Evolutionary conservation across 2,113 vertebrate genomes (phyloP), one percentile per base, ranked within the genome.

Genomic region (Dicentrarchus labrax): DNA sequence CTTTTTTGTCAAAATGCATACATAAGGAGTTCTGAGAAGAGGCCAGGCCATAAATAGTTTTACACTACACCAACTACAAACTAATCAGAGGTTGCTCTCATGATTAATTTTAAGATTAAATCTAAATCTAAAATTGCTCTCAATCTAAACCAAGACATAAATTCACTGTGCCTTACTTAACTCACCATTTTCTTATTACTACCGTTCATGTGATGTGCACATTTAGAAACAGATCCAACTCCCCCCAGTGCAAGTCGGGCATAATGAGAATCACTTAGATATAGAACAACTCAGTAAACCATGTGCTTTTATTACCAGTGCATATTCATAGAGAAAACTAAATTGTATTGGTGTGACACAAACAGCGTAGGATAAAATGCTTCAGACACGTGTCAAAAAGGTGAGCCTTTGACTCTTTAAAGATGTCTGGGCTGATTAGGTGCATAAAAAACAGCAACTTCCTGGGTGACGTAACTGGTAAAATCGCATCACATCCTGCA

Each of bases 261-360:
- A 43, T 11, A 76, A 43, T 47, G 12, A 62, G 8, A 17, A 47
- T 13, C 22, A 75, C 6, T 84, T 7, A 36, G 19, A n/a, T 17
- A 16, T 8, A 66, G 66, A 21, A 64, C 43, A 65, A 16, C 68
- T 92, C 81, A 72, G 82, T 94, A 94, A 96, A 95, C 87, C 90
- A 93, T 96, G 95, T 95, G 95, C 95, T 96, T 96, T 96, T 96
- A 96, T 95, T 96, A 95, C 92, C 92, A 94, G 94, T 96, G 94
- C 93, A 93, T 95, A 94, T 93, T 93, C 65, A 94, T 90, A 93
- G 86, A 95, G 85, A 89, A 91, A 91, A 92, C 78, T 85, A 59
- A 86, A 78, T 72, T 41, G 79, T 83, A 57, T 77, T 83, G 73
- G 76, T 84, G 78, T 81, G 86, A 90, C 72, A 87, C 48, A 87